Evolutionary conservation across 2,113 vertebrate genomes (phyloP).

Genomic region (Microcebus lehilahytsara): DNA sequence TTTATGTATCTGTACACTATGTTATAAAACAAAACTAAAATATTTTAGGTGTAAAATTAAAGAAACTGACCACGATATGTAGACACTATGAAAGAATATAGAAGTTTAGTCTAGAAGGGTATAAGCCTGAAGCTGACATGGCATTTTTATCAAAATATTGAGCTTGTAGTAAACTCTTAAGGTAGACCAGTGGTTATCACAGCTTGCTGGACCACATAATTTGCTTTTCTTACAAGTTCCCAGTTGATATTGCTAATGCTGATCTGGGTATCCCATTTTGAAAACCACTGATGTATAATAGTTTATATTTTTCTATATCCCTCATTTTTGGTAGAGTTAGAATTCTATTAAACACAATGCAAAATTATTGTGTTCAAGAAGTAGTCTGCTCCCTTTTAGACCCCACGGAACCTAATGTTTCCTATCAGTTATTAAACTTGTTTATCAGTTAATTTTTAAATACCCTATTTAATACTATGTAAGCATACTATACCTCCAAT

Average conservation of each 20-base stretch:
- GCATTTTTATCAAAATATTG: not conserved
- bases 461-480: not conserved
- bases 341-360: not conserved
- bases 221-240: not conserved
- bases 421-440: not conserved
- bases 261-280: not conserved
- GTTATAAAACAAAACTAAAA: not conserved
- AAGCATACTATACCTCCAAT: not conserved
- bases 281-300: not conserved
- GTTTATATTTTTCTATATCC: not conserved
- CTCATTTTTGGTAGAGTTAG: not conserved
- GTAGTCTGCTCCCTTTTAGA: not conserved
- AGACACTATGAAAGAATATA: not conserved
- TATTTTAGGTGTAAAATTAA: not conserved
- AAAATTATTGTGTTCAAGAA: not conserved
- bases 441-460: not conserved
- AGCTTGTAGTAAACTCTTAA: not conserved
- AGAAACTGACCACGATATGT: not conserved
- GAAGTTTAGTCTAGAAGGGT: not conserved
- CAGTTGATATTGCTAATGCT: not conserved
- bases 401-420: not conserved
- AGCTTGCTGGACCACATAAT: not conserved
- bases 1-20: not conserved
- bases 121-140: not conserved
- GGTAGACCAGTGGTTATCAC: not conserved